Evolutionary conservation across 2,113 vertebrate species (phyloP), one percentile per base, ranked within the genome.

Genomic region (Mohoua ochrocephala): DNA sequence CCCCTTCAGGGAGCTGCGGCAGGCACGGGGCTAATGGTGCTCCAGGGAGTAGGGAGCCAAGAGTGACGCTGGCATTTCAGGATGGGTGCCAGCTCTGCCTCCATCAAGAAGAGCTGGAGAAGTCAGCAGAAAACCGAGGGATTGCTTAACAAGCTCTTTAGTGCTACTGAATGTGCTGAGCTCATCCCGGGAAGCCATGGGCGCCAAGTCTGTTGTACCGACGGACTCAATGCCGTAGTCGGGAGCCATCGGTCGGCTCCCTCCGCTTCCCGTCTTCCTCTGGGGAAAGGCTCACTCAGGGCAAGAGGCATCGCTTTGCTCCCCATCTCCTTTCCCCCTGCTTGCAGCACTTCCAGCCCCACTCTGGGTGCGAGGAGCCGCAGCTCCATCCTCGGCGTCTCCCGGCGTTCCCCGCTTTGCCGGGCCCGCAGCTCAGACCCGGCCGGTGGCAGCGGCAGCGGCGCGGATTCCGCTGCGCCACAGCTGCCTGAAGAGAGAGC

Each of bases 181-280:
- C 89, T 95, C 83, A 47, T 8, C 15, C 69, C 0, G 71, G 64
- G 67, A 27, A 41, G 65, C 77, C 4, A 0, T 0, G 35, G 52
- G 33, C 3, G 22, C 91, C 80, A 26, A 54, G 68, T 0, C 56
- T 26, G 7, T 5, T 2, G 6, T 17, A 13, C 45, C 3, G 11
- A 22, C 0, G 5, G 52, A 4, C 53, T 4, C 14, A 1, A 2
- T 7, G 3, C 44, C 0, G 0, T 1, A 0, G 57, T 45, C 7
- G 2, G 50, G 87, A 78, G 49, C 49, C 9, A 0, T 9, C 5
- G 0, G 39, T 1, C 31, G 3, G 3, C 35, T 88, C 52, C 59
- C 45, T 50, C 45, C 16, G 56, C 89, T 59, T 26, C 86, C 56
- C n/a, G 0, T 0, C 44, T 14, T 14, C 37, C n/a, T 8, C 19